Conservation (phyloP, 1,140 invertebrate genomes). For the Drosophila sechellia region DNA sequence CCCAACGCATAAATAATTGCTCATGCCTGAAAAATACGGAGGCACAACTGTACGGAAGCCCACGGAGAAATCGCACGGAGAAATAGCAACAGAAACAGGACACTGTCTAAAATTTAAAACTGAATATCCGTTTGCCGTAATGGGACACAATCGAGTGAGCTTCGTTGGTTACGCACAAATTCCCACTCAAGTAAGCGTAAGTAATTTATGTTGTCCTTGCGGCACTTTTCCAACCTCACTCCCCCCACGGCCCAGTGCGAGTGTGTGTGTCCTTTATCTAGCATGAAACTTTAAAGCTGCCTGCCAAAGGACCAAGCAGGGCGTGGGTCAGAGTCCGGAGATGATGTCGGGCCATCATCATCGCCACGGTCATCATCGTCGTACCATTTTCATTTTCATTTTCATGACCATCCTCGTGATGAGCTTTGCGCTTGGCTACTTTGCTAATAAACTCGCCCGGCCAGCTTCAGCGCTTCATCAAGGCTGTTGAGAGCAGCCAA, state of each 20-base stretch:
- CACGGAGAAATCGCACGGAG: not conserved
- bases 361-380: conserved; percentile 2
- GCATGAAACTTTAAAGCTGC: conserved; percentile 77
- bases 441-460: conserved; percentile 75
- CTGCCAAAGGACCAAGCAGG: conserved; percentile 38
- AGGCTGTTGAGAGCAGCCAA: conserved; percentile 61
- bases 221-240: conserved; percentile 57
- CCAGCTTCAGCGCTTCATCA: conserved; percentile 60
- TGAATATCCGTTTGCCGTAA: conserved; percentile 81
- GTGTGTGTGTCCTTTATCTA: conserved; percentile 73
- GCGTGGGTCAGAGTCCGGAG: conserved; percentile 47
- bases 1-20: conserved; percentile 77
- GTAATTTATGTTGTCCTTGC: conserved; percentile 84
- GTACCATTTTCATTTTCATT: conserved; percentile 28
- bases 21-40: conserved; percentile 65
- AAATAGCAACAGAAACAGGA: conserved; percentile 20
- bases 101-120: conserved; percentile 74
- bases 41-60: conserved; percentile 32
- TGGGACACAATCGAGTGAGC: conserved; percentile 82
- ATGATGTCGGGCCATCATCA: conserved; percentile 33
- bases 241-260: conserved; percentile 1
- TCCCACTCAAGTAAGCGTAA: conserved; percentile 84
- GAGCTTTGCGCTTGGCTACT: conserved; percentile 79
- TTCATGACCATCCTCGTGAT: conserved; percentile 50
- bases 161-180: conserved; percentile 84